Evolutionary conservation across 2,113 vertebrate genomes (phyloP), one percentile per base, ranked within the genome.

Genomic region (Trichechus manatus): DNA sequence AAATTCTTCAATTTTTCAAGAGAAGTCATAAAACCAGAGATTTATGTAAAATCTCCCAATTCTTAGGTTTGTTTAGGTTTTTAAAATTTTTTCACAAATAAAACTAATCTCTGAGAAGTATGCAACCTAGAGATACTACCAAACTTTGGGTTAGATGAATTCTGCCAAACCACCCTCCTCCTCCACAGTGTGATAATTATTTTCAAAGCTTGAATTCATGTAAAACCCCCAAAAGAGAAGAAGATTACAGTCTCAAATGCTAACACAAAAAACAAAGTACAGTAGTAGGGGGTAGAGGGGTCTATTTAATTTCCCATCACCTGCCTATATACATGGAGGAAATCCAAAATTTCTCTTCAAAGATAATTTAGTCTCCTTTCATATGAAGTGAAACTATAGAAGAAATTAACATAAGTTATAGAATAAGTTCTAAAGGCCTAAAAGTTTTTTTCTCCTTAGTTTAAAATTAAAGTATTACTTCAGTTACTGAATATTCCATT

Each of bases 381-480:
- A 81, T 1, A 2, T 93, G 70, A 97, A 91, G 79, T 39, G 39
- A 39, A 39, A 39, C 39, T 39, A 3, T 39, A 39, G 39, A 39
- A 39, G 39, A 39, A 39, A 39, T 84, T 97, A 94, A 64, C n/a
- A 29, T 94, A 96, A 96, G 53, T 86, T 93, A 96, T 23, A 93
- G 86, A 96, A 86, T 74, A 95, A 75, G 33, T 89, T 86, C 82
- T 84, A 63, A 89, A 95, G 80, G 47, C 56, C 89, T 79, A 87
- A 95, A 95, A 20, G 4, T 47, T 66, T 39, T 39, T 92, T 74
- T 29, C 20, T 53, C 56, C 29, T 92, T 89, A 89, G 23, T 90
- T 80, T 83, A 86, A 97, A 96, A 95, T 93, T 89, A 97, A 96
- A 95, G 91, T 89, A 77, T 78, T 93, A 80, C 63, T 66, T 50